These are phyloP conservation scores for Rhingia campestris DNA, from an alignment of 2,888 invertebrate species.

Conservation along the genomic window DNA sequence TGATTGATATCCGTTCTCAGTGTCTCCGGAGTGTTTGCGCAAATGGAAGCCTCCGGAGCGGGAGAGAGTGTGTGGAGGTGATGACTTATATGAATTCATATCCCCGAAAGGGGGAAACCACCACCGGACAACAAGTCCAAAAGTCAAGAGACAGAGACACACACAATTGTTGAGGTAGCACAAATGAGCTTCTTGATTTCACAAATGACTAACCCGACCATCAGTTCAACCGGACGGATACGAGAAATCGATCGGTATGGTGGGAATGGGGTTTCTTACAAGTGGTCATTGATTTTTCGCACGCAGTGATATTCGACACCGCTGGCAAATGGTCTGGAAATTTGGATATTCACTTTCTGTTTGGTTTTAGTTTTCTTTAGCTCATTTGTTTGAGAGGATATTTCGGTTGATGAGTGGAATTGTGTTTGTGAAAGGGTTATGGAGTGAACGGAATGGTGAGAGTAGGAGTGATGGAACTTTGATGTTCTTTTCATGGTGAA, in stretches of 20 bases:
- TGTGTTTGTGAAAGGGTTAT: too few relatives aligned
- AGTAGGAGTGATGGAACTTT: too few relatives aligned
- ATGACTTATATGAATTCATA: conserved; percentile 71
- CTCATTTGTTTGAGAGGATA: neutral
- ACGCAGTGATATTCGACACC: conserved; percentile 66
- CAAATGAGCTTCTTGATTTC: conserved; percentile 74
- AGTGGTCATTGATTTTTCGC: conserved; percentile 73
- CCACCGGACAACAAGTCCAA: conserved; percentile 61
- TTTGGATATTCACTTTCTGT: conserved; percentile 57
- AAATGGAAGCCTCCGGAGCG: conserved; percentile 11
- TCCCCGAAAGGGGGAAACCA: conserved; percentile 60
- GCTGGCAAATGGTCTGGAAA: conserved; percentile 67
- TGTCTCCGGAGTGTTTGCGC: conserved; percentile 32
- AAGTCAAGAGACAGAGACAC: conserved; percentile 61
- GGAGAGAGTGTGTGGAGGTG: neutral
- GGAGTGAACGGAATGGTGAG: too few relatives aligned
- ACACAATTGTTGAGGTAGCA: conserved; percentile 68
- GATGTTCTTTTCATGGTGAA: too few relatives aligned
- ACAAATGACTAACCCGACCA: conserved; percentile 67
- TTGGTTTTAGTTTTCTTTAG: neutral
- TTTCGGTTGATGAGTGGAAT: too few relatives aligned
- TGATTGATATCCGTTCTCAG: conserved; percentile 71
- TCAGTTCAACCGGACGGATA: conserved; percentile 66
- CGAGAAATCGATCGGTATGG: conserved; percentile 66
- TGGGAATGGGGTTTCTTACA: conserved; percentile 67